These are phyloP conservation scores for Apis mellifera DNA, from an alignment of 1,140 invertebrate species.

Conservation along the genomic window Amel_HAv3.1 CM009931.2:5148501-5149000, in stretches of 20 bases:
- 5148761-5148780: not conserved
- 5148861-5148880: not conserved
- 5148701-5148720: not conserved
- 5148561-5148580: too few species aligned
- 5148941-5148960: slow-evolving; percentile 92
- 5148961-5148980: slow-evolving; percentile 86
- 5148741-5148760: not conserved
- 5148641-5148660: too few species aligned
- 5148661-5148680: too few species aligned
- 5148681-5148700: too few species aligned
- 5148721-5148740: not conserved
- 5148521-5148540: too few species aligned
- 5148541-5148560: too few species aligned
- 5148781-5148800: too few species aligned
- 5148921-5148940: slow-evolving; percentile 93
- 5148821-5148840: not conserved
- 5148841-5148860: not conserved
- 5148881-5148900: not conserved
- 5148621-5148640: too few species aligned
- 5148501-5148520: too few species aligned
- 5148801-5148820: not conserved
- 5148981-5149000: slow-evolving; percentile 78
- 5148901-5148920: slow-evolving; percentile 84
- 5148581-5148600: too few species aligned
- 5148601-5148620: too few species aligned